Evolutionary conservation across 2,113 vertebrate species (phyloP), one percentile per base, ranked within the genome.

Genomic region (Scophthalmus maximus): DNA sequence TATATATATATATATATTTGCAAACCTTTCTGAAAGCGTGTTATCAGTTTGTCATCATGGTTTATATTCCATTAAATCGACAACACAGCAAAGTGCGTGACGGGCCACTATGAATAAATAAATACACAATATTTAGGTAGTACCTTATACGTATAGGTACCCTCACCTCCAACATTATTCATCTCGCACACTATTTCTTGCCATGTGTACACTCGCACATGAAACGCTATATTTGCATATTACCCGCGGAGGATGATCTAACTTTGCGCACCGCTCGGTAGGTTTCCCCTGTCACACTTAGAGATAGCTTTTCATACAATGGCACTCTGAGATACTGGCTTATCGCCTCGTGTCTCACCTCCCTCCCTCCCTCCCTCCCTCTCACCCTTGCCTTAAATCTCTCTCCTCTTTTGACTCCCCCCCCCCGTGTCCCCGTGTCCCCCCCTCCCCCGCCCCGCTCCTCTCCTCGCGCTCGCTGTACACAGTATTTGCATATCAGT

Each of bases 401-500:
- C 23, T 69, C 81, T 55, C 50, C 22, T 64, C 73, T 63, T 68
- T 64, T 76, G 38, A 76, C 60, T 69, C 61, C 36, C 60, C 38
- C 23, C n/a, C n/a, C n/a, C n/a, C n/a, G 51, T 38, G 26, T 22
- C n/a, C n/a, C n/a, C n/a, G 51, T 11, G 3, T 59, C 63, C 51
- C 57, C 58, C 63, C 51, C 56, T 66, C 44, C 47, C 29, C 63
- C 51, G 53, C 58, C 63, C 51, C 56, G 63, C 44, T 46, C 29
- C 58, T 36, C 78, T 59, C 67, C 63, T 77, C 17, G 0, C 80
- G 68, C 8, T 22, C 59, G 73, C 61, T 25, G 63, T 73, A 66
- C 65, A 55, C 76, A 36, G 52, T 87, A 86, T 89, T 90, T 92
- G 87, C 89, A 91, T 89, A 91, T 82, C 76, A 83, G 86, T 88